Conservation (phyloP, 2,797 vertebrate species). For the Ispidina lecontei region DNA sequence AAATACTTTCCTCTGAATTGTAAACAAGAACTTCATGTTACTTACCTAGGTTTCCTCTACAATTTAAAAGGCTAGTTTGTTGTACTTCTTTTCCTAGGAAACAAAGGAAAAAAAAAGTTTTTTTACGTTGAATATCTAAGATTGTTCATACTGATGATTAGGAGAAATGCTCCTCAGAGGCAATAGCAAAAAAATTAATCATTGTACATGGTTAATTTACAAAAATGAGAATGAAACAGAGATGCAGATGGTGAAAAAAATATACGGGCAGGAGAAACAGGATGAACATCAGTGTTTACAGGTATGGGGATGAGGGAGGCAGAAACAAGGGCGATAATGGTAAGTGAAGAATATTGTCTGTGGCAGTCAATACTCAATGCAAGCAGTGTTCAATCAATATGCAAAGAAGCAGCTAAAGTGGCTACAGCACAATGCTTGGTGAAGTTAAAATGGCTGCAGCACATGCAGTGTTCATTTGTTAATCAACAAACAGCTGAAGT, state of each 20-base stretch:
- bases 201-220: constrained; percentile 1
- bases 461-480: background rate
- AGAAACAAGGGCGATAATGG: constrained; percentile 18
- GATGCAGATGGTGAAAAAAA: constrained; percentile 29
- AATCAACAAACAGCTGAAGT: constrained; percentile 30
- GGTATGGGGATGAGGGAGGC: constrained; percentile 5
- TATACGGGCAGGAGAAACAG: background rate
- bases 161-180: background rate
- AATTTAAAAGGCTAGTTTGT: background rate
- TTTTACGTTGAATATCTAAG: background rate
- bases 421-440: background rate
- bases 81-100: background rate
- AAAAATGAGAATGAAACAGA: constrained; percentile 24
- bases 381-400: constrained; percentile 58
- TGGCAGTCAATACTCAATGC: constrained; percentile 26
- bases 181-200: background rate
- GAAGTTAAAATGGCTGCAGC: constrained; percentile 43
- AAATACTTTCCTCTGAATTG: background rate
- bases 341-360: constrained; percentile 50
- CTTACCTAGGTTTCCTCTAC: background rate
- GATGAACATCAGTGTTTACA: background rate
- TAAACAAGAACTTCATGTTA: background rate
- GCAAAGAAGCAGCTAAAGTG: constrained; percentile 46
- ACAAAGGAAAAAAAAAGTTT: background rate
- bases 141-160: background rate